Base-by-base conservation (phyloP, 2,113 vertebrate species). In the Chamaea fasciata region DNA sequence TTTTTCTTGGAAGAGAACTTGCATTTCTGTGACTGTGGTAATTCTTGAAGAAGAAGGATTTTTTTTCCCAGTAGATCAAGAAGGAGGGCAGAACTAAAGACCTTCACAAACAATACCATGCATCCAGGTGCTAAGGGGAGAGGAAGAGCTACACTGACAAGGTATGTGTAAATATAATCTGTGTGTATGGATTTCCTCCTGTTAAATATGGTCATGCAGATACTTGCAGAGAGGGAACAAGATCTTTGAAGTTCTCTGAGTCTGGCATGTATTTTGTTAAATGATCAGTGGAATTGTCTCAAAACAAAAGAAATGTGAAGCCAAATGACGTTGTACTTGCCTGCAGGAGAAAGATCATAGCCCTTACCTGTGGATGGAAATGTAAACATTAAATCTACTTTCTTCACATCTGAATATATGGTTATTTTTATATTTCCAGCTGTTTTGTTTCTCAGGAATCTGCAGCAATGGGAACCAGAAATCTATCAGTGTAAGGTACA, bases 141-240 rank as follows among this genome's bases (percentile, higher is more conserved):
- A 91, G 78, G 91, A 94, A 94, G 83, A 89, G 17, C 64, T 55
- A 84, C 93, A 59, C n/a, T 87, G 60, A 75, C 52, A 84, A 91
- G 90, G 93, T 96, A 96, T 87, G 92, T 91, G 82, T 77, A 74
- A 88, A 68, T 89, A n/a, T 50, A 77, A 63, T 50, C 64, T 91
- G 10, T 47, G 10, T 84, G 14, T 78, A 27, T 73, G 56, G 73
- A 75, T 89, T 91, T 90, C 31, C 49, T 65, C 39, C 17, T 70
- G 69, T 64, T 95, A 87, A 87, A 39, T 57, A 74, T 1, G 6
- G 64, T 81, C 74, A 33, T 67, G 46, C 57, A 81, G 64, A n/a
- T 85, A 74, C 13, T 70, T 70, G 39, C 50, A 55, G 69, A 78
- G 60, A 63, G 42, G 56, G 68, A 89, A 46, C 19, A 80, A 83